Conservation (phyloP, 2,797 vertebrate genomes). For the Catamblyrhynchus diadema region DNA sequence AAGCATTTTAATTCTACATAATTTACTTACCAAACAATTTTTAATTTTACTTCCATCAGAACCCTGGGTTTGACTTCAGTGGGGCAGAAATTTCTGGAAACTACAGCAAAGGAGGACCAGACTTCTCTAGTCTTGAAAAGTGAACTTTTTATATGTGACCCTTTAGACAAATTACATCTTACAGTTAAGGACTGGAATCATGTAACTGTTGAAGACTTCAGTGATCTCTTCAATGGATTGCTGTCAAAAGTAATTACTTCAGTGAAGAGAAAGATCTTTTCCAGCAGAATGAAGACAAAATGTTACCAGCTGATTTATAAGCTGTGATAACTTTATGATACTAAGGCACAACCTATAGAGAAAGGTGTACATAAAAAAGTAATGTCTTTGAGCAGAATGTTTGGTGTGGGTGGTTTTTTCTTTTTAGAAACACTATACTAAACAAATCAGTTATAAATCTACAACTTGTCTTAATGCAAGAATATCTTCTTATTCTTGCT, state of each 20-base stretch:
- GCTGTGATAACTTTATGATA: background rate
- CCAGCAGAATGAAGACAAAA: background rate
- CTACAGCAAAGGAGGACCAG: conserved; percentile 92
- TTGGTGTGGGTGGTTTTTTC: background rate
- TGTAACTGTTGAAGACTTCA: background rate
- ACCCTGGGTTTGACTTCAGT: conserved; percentile 98
- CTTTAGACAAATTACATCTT: background rate
- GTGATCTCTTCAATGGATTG: conserved; percentile 2
- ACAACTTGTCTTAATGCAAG: background rate
- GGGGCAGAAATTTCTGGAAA: conserved; percentile 98
- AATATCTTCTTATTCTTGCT: background rate
- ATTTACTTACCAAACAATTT: background rate
- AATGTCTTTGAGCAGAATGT: background rate
- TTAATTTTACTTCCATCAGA: conserved; percentile 74
- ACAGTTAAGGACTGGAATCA: background rate
- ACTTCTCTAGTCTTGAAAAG: conserved; percentile 91
- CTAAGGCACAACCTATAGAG: background rate
- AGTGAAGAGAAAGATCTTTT: background rate
- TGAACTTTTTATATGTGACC: conserved; percentile 62
- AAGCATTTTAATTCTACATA: background rate
- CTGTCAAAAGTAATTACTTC: background rate
- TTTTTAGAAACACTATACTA: background rate
- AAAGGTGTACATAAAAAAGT: background rate
- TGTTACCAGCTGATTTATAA: background rate
- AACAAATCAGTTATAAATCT: background rate